Base-by-base conservation (phyloP, 1,140 invertebrate genomes). In the Dinothrombium tinctorium region DNA sequence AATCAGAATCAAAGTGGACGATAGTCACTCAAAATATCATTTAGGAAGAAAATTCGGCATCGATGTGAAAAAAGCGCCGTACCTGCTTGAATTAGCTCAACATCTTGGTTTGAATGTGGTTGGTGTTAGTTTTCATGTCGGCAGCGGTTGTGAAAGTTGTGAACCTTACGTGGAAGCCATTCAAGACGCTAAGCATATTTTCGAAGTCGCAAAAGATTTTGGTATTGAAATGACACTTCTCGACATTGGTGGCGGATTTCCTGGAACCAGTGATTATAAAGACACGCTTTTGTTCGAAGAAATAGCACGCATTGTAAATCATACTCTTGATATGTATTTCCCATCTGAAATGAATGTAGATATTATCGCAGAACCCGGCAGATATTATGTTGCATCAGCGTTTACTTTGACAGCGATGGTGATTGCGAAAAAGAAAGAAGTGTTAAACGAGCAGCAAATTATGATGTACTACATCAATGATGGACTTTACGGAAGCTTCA, bases 401-500 rank as follows among this genome's bases (percentile, higher is more conserved):
- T 92, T 83, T 59, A 89, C 86, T 17, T 67, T 96, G n/a, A 72
- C 74, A 36, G 76, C 80, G 39, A 76, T 75, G 50, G 70, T 92
- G 42, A 76, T 87, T 54, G 77, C 78, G 37, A 78, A 75, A 51
- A 65, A 69, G 20, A 64, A 81, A 11, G 44, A 51, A 1, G 49
- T 52, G 6, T 36, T 38, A 11, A 56, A 65, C 39, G 56, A 63
- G 32, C 62, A 64, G 25, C 67, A 72, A 40, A 69, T 54, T 8
- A 59, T 71, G 46, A 94, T 95, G 86, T 90, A 90, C 60, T 92
- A 84, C 62, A 74, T 96, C 49, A 96, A 96, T 59, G 90, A 98
- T 62, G 82, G 92, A 1, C 80, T 96, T 24, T 98, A 96, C 60
- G 90, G 89, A 14, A 90, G 83, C 21, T 96, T 98, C 65, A 95